Percentiles rank a stretch among this genome's conserved stretches.
These are phyloP conservation scores for Scaptomyza flava DNA, from an alignment of 2,888 invertebrate species.

Conservation along the genomic window DNA sequence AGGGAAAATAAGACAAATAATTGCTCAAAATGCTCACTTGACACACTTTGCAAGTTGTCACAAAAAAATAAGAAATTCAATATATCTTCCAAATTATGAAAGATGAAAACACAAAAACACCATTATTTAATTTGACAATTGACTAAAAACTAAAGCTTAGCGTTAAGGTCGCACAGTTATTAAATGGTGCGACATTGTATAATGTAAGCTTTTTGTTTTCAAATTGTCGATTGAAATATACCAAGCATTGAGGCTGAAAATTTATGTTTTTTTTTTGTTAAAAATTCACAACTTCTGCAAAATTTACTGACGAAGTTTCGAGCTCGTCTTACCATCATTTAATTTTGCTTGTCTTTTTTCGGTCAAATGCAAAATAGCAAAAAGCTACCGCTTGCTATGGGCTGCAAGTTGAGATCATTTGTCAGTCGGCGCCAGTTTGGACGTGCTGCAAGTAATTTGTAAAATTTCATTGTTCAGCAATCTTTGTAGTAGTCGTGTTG, in stretches of 20 bases:
- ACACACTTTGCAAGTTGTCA: constrained; percentile 65
- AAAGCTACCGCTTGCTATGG: constrained; percentile 45
- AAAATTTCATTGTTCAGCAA: constrained; percentile 66
- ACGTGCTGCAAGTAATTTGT: constrained; percentile 74
- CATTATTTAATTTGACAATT: constrained; percentile 42
- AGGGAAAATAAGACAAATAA: constrained; percentile 76
- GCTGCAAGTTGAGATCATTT: constrained; percentile 61
- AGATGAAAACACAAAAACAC: constrained; percentile 12
- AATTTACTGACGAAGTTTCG: constrained; percentile 45
- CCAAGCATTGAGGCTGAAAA: constrained; percentile 16
- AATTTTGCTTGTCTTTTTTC: constrained; percentile 35
- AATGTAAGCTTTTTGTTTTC: constrained; percentile 29
- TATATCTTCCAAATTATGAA: constrained; percentile 38
- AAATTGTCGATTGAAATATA: constrained; percentile 22
- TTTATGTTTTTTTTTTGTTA: constrained; percentile 9
- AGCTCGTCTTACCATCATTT: constrained; percentile 19
- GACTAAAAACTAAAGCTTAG: constrained; percentile 42
- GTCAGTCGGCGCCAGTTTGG: constrained; percentile 63
- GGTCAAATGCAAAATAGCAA: constrained; percentile 47
- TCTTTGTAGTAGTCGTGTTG: constrained; percentile 54
- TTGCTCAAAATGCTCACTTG: constrained; percentile 70
- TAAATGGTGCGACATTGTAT: constrained; percentile 37
- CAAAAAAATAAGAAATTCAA: constrained; percentile 46
- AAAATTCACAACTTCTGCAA: constrained; percentile 37
- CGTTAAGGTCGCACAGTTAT: constrained; percentile 27